Evolutionary conservation across 2,797 vertebrate genomes (phyloP), one percentile per base, ranked within the genome.

Genomic region (Anas flavirostris): DNA sequence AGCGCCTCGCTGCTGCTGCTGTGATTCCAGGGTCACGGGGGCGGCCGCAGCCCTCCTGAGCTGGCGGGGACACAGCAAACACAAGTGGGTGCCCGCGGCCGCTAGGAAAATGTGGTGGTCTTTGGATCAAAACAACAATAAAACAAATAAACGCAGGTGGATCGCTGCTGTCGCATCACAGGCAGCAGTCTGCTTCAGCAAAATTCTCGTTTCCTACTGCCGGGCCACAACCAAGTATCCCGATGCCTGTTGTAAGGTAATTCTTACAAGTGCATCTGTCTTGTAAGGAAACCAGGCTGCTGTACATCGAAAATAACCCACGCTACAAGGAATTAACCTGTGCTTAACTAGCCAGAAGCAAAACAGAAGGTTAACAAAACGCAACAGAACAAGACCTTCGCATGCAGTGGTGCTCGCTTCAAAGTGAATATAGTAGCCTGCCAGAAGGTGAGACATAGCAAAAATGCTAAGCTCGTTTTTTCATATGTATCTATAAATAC

Each of bases 331-430:
- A 81, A 79, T 66, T 78, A 37, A 89, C 52, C 75, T 88, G 73
- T 56, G 82, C 66, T 92, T 86, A 92, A 89, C 68, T 79, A 91
- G 89, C 43, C 70, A 50, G 76, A 82, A 95, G 88, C n/a, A 70
- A 74, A 84, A 81, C 26, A 19, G 50, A 79, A 48, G 35, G 78
- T 31, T 31, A 85, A 78, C 31, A 69, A 74, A 91, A 86, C 0
- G 21, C 56, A 91, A 93, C 58, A 59, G 69, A 69, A 84, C 28
- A 26, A 58, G 70, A 46, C 12, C 59, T 62, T 53, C 33, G 91
- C 89, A 75, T 76, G 92, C 94, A 91, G 69, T 17, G 70, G 37
- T 58, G 78, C 83, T 88, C 26, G 23, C 70, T 52, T 59, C 35
- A 28, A 76, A 3, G 28, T 35, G 77, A 67, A 35, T 17, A 56